Evolutionary conservation across 2,113 vertebrate genomes (phyloP), one percentile per base, ranked within the genome.

Genomic region (Camelus bactrianus): DNA sequence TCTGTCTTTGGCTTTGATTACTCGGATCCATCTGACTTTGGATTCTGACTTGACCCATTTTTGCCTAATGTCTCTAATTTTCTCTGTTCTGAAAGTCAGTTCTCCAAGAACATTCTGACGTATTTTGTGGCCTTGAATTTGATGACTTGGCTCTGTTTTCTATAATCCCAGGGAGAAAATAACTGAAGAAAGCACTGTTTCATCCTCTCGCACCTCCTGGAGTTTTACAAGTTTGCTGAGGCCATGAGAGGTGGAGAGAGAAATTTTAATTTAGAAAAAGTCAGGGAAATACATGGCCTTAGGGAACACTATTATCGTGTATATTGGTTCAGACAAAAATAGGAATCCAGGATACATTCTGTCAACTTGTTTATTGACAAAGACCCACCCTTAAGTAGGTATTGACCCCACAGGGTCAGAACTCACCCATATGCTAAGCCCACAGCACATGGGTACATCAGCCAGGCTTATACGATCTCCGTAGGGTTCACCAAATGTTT

Each of bases 101-200:
- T 93, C 15, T 83, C 38, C n/a, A 87, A 90, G 38, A 93, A 60
- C 20, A 93, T 91, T 75, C 70, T 56, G 72, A 48, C 16, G 56
- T 93, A 2, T 80, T 83, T 65, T 72, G 32, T 91, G 82, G 48
- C 28, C 42, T 67, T 75, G 76, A 20, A 54, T 92, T 60, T 93
- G 30, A 89, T 89, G 64, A 75, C 10, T 91, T 96, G 81, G 75
- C 20, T 87, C 32, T 86, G 15, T 81, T 94, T 82, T 70, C 50
- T 85, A 46, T 12, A 75, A 42, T 88, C 22, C 1, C 3, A 46
- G 35, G 38, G 26, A 80, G 16, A n/a, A 75, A 73, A 65, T 32
- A 48, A 42, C 1, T 90, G 9, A 73, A 46, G 28, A 26, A 90
- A 91, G 20, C 24, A 93, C 9, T 42, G 7, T 76, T 95, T 89